Conservation (phyloP, 2,113 vertebrate species). For the Helogale parvula region DNA sequence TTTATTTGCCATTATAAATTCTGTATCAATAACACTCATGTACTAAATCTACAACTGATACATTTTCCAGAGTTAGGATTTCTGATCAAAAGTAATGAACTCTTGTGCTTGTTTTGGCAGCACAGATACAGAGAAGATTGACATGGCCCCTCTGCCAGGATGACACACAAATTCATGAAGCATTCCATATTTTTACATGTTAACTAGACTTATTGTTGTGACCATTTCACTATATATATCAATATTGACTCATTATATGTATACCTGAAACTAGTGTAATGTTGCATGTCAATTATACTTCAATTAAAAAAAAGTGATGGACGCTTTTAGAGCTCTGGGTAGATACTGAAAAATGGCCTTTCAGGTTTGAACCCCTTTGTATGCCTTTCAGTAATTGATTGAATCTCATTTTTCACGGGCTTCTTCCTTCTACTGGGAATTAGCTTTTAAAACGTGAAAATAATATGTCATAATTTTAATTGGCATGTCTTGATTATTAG, state of each 20-base stretch:
- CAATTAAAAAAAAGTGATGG: neutral
- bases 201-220: neutral
- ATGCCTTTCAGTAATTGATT: neutral
- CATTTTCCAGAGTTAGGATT: slow-evolving; percentile 8
- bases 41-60: slow-evolving; percentile 9
- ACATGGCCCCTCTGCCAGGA: neutral
- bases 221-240: neutral
- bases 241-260: neutral
- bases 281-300: neutral
- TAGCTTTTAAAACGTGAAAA: slow-evolving; percentile 35
- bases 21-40: neutral
- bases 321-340: neutral
- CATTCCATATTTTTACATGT: neutral
- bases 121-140: neutral
- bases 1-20: neutral
- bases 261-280: neutral
- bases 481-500: neutral
- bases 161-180: neutral
- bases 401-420: neutral
- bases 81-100: neutral
- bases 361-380: neutral
- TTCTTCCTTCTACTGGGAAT: neutral
- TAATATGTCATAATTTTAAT: neutral
- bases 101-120: neutral
- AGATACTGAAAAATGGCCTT: neutral